Evolutionary conservation across 2,113 vertebrate species (phyloP).

Genomic region (Xerus inauris): DNA sequence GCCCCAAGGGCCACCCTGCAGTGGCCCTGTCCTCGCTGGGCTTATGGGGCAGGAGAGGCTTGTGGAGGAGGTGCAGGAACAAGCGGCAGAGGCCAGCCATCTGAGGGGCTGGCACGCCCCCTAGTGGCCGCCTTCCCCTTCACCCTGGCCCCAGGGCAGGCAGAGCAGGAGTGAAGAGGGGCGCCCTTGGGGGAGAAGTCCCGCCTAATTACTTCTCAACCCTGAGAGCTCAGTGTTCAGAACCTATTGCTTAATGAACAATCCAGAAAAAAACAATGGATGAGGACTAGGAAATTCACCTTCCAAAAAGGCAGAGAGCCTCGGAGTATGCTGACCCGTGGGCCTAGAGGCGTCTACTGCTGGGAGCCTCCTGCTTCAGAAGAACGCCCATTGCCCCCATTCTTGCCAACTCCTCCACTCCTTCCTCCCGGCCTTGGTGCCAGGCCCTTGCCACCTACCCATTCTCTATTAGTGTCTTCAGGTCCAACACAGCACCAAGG

Average conservation of each 20-base stretch:
- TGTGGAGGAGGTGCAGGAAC: background rate
- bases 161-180: background rate
- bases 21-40: no score
- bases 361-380: background rate
- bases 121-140: background rate
- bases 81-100: fast-evolving
- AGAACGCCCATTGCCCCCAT: background rate
- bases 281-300: background rate
- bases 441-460: background rate
- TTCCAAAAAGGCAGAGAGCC: background rate
- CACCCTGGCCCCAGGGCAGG: background rate
- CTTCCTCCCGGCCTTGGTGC: background rate
- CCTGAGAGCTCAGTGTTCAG: background rate
- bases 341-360: background rate
- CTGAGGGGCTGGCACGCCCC: background rate
- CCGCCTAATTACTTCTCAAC: background rate
- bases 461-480: background rate
- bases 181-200: background rate
- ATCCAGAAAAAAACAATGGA: background rate
- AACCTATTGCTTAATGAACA: background rate
- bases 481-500: background rate
- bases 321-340: background rate
- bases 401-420: background rate
- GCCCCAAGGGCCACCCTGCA: background rate
- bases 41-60: background rate